A percentile compares a stretch with the other conserved stretches of the same genome.
Evolutionary conservation across 2,888 invertebrate species (phyloP).

Genomic region (Odontomyia ornata): DNA sequence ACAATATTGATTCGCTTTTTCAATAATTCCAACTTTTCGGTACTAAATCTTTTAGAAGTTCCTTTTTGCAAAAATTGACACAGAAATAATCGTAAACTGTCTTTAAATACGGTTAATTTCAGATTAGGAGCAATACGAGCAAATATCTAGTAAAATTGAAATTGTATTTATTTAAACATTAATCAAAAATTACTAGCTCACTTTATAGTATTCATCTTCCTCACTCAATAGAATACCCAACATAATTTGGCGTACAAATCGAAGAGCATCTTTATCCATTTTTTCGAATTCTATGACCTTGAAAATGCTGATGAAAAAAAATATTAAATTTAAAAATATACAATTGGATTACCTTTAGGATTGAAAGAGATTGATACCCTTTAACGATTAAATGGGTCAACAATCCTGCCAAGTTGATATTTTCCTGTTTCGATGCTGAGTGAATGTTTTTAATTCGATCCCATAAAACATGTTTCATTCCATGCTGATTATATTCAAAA

Average conservation of each 20-base stretch:
- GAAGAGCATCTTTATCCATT: constrained; percentile 79
- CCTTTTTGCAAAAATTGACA: constrained; percentile 84
- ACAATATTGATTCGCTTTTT: constrained; percentile 71
- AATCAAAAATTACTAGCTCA: constrained; percentile 51
- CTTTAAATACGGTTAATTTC: constrained; percentile 81
- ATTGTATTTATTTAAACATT: too few relatives aligned
- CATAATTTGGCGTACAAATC: constrained; percentile 81
- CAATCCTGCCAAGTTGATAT: constrained; percentile 81
- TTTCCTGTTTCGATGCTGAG: constrained; percentile 69
- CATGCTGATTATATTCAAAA: constrained; percentile 67
- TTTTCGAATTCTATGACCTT: constrained; percentile 79
- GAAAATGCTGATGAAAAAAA: background rate
- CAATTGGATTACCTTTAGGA: constrained; percentile 93
- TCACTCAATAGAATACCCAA: constrained; percentile 76
- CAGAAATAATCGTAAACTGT: constrained; percentile 84
- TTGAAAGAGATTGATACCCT: constrained; percentile 80
- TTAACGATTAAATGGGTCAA: constrained; percentile 81
- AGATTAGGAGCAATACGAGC: constrained; percentile 75
- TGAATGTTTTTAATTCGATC: constrained; percentile 87
- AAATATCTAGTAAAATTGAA: constrained; percentile 69
- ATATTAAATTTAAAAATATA: too few relatives aligned
- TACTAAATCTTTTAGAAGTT: constrained; percentile 64
- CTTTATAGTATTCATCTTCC: constrained; percentile 65
- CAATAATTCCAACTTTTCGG: constrained; percentile 66
- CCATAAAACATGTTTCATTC: constrained; percentile 89